Evolutionary conservation across 2,113 vertebrate species (phyloP).

Genomic region (Dicerorhinus sumatrensis): DNA sequence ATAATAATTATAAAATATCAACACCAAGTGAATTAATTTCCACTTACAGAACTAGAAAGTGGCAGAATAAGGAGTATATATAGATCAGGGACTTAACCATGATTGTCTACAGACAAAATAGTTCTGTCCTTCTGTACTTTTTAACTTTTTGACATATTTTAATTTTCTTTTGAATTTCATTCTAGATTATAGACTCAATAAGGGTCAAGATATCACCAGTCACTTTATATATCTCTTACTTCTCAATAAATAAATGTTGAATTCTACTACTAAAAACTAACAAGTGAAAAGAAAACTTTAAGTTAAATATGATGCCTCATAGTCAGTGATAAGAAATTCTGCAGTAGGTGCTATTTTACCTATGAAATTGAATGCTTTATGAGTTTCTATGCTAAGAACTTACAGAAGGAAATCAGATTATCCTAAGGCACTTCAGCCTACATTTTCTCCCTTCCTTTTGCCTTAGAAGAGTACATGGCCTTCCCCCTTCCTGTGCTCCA

Average conservation of each 20-base stretch:
- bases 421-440: neutral
- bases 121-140: neutral
- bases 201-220: neutral
- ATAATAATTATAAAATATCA: slow-evolving; percentile 1
- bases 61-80: neutral
- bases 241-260: neutral
- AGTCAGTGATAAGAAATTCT: neutral
- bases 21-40: neutral
- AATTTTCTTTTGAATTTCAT: neutral
- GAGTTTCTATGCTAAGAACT: neutral
- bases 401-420: neutral
- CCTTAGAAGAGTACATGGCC: neutral
- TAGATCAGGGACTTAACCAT: neutral
- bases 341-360: neutral
- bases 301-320: neutral
- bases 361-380: neutral
- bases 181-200: neutral
- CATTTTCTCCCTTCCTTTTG: neutral
- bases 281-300: slow-evolving; percentile 9
- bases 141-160: slow-evolving; percentile 5
- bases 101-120: neutral
- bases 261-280: neutral
- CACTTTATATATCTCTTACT: neutral
- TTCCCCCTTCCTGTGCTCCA: accelerated
- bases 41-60: neutral